Base-by-base conservation (phyloP, 2,797 vertebrate species). In the Acipenser oxyrinchus region DNA sequence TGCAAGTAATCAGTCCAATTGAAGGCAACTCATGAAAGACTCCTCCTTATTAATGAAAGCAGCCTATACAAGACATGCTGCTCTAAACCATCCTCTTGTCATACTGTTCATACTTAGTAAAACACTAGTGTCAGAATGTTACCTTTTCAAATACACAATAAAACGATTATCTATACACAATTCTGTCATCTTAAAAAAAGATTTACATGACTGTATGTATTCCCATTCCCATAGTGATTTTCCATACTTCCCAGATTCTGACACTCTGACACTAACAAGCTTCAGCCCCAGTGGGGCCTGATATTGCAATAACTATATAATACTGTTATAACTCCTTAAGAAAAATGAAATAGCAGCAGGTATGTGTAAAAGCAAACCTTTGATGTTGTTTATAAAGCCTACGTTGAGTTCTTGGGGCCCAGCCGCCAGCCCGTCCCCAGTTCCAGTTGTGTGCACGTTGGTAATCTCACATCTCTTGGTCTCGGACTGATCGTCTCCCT, bases 401-500 rank as follows among this genome's bases (percentile, higher is more conserved):
- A 84, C 72, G 53, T 77, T 91, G 5, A 93, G 87, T 0, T 91
- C 83, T 37, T 37, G 37, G 37, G 37, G 37, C 37, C 37, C 78
- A 81, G 93, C 8, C 79, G 93, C 77, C 71, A 92, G 79, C 0
- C 79, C 81, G 1, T 84, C 82, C 7, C 81, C 82, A 62, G 92
- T 95, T 66, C 88, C 86, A 0, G 81, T 23, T 0, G 84, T 80
- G 66, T 23, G 68, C 0, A 18, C 57, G 13, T 62, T 72, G 53
- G 76, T 82, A 48, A 67, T 15, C 7, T 95, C 94, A 7, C 67
- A 11, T 67, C 77, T 92, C 71, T 84, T 89, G 0, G 76, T 69
- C 63, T 89, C 90, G 10, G 87, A 81, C 15, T 89, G 73, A 66
- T 90, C 91, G 4, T 96, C 93, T 0, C 84, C 86, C 55, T 80